A percentile compares a stretch with the other conserved stretches of the same genome.
Conservation (phyloP, 2,797 vertebrate genomes). For the Malacoraja senta region DNA sequence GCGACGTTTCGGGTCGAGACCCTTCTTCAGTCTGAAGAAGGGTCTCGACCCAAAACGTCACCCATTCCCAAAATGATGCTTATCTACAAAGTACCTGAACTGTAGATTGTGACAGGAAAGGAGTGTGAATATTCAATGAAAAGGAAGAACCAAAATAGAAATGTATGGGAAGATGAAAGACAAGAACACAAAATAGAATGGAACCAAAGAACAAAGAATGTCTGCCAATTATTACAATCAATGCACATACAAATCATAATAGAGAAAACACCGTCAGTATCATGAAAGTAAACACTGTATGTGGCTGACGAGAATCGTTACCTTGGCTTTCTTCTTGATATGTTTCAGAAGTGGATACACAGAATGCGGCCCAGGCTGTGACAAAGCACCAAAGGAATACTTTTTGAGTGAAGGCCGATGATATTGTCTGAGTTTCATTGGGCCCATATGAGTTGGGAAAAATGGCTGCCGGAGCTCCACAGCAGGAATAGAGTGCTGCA, state of each 20-base stretch:
- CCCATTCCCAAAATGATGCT: neutral
- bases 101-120: neutral
- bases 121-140: too few species aligned
- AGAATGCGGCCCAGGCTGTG: conserved; percentile 84
- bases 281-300: neutral
- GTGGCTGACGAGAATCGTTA: conserved; percentile 44
- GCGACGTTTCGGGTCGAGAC: too few species aligned
- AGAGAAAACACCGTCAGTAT: too few species aligned
- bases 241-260: too few species aligned
- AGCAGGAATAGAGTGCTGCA: conserved; percentile 89
- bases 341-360: conserved; percentile 89
- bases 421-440: conserved; percentile 90
- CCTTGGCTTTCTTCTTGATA: conserved; percentile 98
- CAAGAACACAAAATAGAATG: neutral
- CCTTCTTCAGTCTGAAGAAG: too few species aligned
- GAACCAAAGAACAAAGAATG: neutral
- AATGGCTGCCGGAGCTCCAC: conserved; percentile 94
- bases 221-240: too few species aligned
- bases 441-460: conserved; percentile 97
- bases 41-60: too few species aligned
- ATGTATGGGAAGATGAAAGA: neutral
- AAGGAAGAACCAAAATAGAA: neutral
- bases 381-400: conserved; percentile 87
- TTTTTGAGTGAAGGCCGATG: conserved; percentile 88
- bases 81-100: neutral